phyloP scores from a whole-genome alignment of 2,797 vertebrate genomes.

The Ceryle rudis region DNA sequence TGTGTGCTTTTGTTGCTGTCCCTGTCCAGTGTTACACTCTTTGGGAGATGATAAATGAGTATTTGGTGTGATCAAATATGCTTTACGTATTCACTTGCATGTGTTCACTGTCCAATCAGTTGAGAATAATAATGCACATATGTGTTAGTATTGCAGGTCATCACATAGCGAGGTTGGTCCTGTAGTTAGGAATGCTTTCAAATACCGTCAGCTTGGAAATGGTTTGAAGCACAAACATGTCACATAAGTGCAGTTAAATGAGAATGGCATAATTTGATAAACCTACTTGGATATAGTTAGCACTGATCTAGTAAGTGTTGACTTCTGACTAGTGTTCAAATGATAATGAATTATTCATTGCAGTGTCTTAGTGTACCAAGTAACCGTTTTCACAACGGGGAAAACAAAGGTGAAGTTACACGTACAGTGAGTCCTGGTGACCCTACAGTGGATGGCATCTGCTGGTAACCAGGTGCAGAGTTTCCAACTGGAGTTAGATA shows the following conservation, averaged over 20 bases:
- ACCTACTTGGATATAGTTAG: background rate
- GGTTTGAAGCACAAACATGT: background rate
- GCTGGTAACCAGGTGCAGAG: background rate
- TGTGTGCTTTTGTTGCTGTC: background rate
- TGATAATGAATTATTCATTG: background rate
- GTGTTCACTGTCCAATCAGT: background rate
- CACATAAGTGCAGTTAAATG: background rate
- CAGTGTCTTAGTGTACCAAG: background rate
- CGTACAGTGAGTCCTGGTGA: background rate
- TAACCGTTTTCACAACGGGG: background rate
- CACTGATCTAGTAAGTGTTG: background rate
- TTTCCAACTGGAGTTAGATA: background rate
- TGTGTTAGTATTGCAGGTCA: background rate
- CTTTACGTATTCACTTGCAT: background rate
- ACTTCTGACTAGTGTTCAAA: background rate
- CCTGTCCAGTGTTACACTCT: background rate
- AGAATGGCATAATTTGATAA: background rate
- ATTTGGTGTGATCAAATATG: background rate
- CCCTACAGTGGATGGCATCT: background rate
- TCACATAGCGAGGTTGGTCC: rapidly evolving
- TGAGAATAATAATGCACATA: background rate
- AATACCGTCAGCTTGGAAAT: background rate
- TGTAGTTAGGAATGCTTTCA: background rate
- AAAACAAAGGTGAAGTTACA: background rate
- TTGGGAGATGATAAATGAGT: background rate